A percentile compares a stretch with the other conserved stretches of the same genome.
These are phyloP conservation scores for Hypolimnas misippus DNA, from an alignment of 2,888 invertebrate species.

Conservation along the genomic window DNA sequence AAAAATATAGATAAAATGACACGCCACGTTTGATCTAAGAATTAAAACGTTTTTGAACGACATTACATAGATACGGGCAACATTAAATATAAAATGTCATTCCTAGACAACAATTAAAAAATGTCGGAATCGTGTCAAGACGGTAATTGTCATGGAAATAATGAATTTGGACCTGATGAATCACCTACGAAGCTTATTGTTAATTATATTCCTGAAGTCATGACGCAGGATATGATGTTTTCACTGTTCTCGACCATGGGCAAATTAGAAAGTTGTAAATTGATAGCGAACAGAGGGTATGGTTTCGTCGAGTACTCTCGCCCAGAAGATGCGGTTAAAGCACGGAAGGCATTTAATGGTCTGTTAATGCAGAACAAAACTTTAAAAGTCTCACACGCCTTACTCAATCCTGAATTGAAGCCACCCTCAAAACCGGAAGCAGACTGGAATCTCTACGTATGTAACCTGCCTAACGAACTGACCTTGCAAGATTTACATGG, in stretches of 20 bases:
- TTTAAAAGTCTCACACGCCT: constrained; percentile 80
- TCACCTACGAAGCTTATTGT: constrained; percentile 84
- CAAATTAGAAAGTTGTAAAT: constrained; percentile 84
- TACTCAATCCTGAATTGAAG: constrained; percentile 79
- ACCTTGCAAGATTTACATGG: constrained; percentile 83
- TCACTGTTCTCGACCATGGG: constrained; percentile 83
- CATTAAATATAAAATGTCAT: constrained; percentile 77
- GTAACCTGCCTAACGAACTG: constrained; percentile 83
- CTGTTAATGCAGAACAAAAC: constrained; percentile 83
- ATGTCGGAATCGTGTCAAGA: constrained; percentile 85
- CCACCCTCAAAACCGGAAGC: constrained; percentile 82
- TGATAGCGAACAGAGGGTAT: constrained; percentile 83
- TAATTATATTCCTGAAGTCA: constrained; percentile 84
- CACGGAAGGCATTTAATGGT: constrained; percentile 81
- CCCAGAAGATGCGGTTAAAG: constrained; percentile 80
- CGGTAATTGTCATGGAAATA: constrained; percentile 84
- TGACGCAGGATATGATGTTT: constrained; percentile 85
- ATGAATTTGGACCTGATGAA: constrained; percentile 81
- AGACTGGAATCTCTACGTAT: constrained; percentile 83
- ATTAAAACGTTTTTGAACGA: constrained; percentile 58
- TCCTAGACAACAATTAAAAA: constrained; percentile 84
- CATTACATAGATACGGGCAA: constrained; percentile 54
- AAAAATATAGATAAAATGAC: no score
- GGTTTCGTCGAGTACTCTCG: constrained; percentile 82
- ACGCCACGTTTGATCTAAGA: no score